phyloP scores from a whole-genome alignment of 2,113 vertebrate species.

The Caranx ignobilis region DNA sequence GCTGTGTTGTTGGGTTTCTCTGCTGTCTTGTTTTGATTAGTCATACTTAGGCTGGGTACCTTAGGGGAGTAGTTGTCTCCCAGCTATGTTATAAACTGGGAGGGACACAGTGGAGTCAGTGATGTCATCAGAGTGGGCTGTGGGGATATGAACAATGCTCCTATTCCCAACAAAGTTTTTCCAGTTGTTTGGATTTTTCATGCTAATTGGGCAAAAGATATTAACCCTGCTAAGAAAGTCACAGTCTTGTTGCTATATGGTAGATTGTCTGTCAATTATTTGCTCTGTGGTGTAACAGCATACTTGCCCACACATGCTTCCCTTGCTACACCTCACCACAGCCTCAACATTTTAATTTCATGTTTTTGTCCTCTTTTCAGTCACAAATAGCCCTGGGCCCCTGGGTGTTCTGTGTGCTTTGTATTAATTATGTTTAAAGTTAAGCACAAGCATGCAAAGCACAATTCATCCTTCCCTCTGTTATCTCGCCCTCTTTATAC shows the following conservation, averaged over 20 bases:
- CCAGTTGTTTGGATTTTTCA: conserved; percentile 26
- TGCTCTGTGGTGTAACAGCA: neutral
- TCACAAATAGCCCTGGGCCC: conserved; percentile 12
- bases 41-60: conserved; percentile 53
- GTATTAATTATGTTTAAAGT: conserved; percentile 2
- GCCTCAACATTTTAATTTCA: neutral
- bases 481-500: neutral
- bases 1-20: conserved; percentile 32
- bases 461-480: neutral
- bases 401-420: neutral
- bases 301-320: conserved; percentile 21
- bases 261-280: neutral
- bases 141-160: conserved; percentile 48
- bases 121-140: conserved; percentile 55
- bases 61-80: conserved; percentile 64
- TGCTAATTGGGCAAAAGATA: conserved; percentile 10
- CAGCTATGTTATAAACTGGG: conserved; percentile 59
- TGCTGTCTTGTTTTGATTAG: conserved; percentile 60
- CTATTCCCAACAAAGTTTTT: conserved; percentile 46
- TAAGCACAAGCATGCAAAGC: neutral
- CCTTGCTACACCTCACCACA: neutral
- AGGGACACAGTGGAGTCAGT: conserved; percentile 52
- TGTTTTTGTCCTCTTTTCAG: neutral
- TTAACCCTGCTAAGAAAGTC: conserved; percentile 7
- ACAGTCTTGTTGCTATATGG: neutral